phyloP scores from a whole-genome alignment of 2,113 vertebrate species.

The Progne subis region DNA sequence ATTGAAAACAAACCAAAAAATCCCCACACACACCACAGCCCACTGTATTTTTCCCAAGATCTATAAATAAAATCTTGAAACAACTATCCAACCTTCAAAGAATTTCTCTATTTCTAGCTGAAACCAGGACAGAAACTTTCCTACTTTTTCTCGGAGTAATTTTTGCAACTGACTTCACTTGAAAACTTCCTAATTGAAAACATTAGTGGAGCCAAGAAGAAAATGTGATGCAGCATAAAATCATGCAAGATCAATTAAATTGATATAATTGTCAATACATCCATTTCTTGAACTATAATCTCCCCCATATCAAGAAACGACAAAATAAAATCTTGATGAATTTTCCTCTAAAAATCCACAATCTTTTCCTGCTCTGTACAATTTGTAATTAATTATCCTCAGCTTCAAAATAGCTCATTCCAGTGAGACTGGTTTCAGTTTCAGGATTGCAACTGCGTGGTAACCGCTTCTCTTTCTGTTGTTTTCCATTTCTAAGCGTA shows the following conservation, averaged over 20 bases:
- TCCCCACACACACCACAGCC: background rate
- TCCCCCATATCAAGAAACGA: background rate
- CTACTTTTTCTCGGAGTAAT: background rate
- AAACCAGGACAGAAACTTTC: background rate
- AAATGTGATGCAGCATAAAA: background rate
- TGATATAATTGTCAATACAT: background rate
- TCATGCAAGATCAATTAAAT: background rate
- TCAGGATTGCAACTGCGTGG: background rate
- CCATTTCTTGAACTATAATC: background rate
- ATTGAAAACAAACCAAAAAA: background rate
- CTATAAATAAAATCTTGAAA: background rate
- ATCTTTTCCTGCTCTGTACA: background rate
- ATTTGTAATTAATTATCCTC: background rate
- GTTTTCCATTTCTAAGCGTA: conserved; percentile 40
- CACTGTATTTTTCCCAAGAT: background rate
- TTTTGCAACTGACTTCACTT: background rate
- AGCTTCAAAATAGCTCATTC: background rate
- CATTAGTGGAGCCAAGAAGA: background rate
- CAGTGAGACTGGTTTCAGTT: conserved; percentile 5
- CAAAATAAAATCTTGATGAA: background rate
- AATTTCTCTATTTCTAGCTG: background rate
- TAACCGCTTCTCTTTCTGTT: background rate
- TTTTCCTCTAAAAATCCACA: background rate
- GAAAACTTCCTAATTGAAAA: background rate
- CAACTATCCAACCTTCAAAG: background rate